Evolutionary conservation across 2,113 vertebrate genomes (phyloP).

Genomic region (Brachirus orientalis): DNA sequence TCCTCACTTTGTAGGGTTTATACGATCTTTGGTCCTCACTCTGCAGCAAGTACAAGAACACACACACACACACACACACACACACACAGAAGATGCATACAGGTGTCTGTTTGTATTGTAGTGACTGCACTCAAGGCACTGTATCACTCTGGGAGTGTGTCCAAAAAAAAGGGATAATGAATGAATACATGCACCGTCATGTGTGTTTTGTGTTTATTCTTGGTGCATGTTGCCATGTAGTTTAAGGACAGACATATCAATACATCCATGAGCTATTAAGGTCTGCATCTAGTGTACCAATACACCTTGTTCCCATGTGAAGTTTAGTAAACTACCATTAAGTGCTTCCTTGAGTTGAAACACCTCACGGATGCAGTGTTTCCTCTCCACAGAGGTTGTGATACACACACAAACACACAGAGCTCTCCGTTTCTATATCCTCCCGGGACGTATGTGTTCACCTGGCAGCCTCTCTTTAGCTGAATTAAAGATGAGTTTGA

Average conservation of each 20-base stretch:
- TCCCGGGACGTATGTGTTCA: constrained; percentile 71
- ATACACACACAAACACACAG: constrained; percentile 38
- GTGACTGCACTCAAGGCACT: constrained; percentile 16
- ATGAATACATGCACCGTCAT: not conserved
- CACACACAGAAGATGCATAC: constrained; percentile 33
- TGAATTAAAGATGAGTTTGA: constrained; percentile 81
- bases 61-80: constrained; percentile 2
- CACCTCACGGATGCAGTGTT: constrained; percentile 48
- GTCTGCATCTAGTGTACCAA: constrained; percentile 20
- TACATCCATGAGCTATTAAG: constrained; percentile 32
- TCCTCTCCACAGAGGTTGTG: constrained; percentile 54
- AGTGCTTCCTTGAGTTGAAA: constrained; percentile 64
- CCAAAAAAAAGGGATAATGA: constrained; percentile 43
- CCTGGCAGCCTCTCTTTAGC: constrained; percentile 68
- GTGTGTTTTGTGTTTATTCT: not conserved
- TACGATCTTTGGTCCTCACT: no score
- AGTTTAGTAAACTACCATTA: constrained; percentile 56
- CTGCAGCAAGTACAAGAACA: no score
- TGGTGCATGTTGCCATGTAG: constrained; percentile 27
- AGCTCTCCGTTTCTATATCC: constrained; percentile 47
- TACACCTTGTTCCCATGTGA: constrained; percentile 46
- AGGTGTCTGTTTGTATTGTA: constrained; percentile 27
- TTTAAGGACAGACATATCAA: constrained; percentile 31
- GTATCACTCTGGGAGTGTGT: constrained; percentile 45
- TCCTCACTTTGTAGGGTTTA: no score